phyloP scores from a whole-genome alignment of 2,113 vertebrate genomes.

The Spilogale gracilis region DNA sequence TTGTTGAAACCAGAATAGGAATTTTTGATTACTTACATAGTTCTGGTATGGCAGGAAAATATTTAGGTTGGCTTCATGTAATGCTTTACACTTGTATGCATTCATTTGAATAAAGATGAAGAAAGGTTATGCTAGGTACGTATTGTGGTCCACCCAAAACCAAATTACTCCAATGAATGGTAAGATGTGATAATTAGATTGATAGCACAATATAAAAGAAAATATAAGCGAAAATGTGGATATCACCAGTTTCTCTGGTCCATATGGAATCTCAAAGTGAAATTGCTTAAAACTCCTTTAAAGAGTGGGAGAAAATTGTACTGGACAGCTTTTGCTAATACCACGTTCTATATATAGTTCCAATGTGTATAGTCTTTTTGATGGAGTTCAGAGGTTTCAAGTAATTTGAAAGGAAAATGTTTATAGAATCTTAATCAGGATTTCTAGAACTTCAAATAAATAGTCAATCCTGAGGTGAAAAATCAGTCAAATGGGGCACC shows the following conservation, averaged over 20 bases:
- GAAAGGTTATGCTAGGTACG: background rate
- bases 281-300: constrained; percentile 64
- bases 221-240: constrained; percentile 42
- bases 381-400: constrained; percentile 21
- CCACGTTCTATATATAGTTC: background rate
- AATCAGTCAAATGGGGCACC: background rate
- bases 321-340: constrained; percentile 49
- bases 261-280: constrained; percentile 60
- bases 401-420: constrained; percentile 60
- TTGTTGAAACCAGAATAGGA: background rate
- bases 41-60: background rate
- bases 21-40: background rate
- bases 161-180: background rate
- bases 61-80: background rate
- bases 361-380: constrained; percentile 33
- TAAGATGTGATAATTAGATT: constrained; percentile 49
- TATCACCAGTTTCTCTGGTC: constrained; percentile 18
- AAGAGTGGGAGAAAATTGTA: constrained; percentile 55
- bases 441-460: constrained; percentile 58
- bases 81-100: background rate
- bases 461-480: background rate
- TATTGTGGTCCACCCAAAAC: background rate
- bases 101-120: background rate
- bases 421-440: constrained; percentile 43
- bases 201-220: constrained; percentile 63